Evolutionary conservation across 2,113 vertebrate species (phyloP).

Genomic region (Spilogale gracilis): DNA sequence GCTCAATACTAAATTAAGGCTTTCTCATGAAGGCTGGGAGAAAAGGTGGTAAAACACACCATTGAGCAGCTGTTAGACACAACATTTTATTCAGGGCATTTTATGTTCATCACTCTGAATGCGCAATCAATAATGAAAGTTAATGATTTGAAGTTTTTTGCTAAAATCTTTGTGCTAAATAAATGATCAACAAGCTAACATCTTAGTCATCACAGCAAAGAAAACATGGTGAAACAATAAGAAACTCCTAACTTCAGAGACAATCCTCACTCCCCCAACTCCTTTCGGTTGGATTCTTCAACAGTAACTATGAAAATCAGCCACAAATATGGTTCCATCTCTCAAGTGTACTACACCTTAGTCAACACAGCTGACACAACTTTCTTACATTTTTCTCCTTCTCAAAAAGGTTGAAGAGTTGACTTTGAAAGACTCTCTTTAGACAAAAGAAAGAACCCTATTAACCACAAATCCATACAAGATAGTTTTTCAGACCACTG

Average conservation of each 20-base stretch:
- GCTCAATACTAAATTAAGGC: slow-evolving; percentile 87
- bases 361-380: slow-evolving; percentile 61
- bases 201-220: slow-evolving; percentile 83
- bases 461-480: slow-evolving; percentile 66
- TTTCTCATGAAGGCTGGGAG: slow-evolving; percentile 88
- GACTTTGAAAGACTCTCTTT: slow-evolving; percentile 70
- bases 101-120: slow-evolving; percentile 88
- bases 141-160: slow-evolving; percentile 87
- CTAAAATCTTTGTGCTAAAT: slow-evolving; percentile 88
- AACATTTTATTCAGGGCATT: slow-evolving; percentile 87
- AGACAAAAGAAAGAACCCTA: not conserved
- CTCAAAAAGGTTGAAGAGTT: slow-evolving; percentile 61
- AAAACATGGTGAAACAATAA: slow-evolving; percentile 80
- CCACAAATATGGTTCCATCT: slow-evolving; percentile 45
- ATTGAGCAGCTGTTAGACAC: slow-evolving; percentile 89
- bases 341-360: not conserved
- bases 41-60: slow-evolving; percentile 90
- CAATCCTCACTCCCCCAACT: slow-evolving; percentile 75
- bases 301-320: slow-evolving; percentile 45
- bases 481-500: slow-evolving; percentile 54
- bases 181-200: slow-evolving; percentile 88
- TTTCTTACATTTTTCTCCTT: slow-evolving; percentile 63
- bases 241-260: slow-evolving; percentile 82
- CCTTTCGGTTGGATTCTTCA: slow-evolving; percentile 67
- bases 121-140: slow-evolving; percentile 87